Evolutionary conservation across 2,113 vertebrate genomes (phyloP).

Genomic region (Chroicocephalus ridibundus): DNA sequence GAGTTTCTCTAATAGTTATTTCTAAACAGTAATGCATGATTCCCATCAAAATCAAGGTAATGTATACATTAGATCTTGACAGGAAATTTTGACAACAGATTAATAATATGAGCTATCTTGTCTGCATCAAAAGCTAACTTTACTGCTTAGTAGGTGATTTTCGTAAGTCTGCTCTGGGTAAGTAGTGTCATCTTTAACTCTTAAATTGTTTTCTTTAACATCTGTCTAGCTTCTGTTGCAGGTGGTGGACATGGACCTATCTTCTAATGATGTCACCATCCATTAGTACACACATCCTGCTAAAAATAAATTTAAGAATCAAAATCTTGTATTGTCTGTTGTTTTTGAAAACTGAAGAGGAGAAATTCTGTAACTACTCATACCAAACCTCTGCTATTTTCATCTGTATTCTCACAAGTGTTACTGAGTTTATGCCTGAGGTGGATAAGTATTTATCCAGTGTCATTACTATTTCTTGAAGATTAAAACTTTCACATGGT

Average conservation of each 20-base stretch:
- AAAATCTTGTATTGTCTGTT: constrained; percentile 86
- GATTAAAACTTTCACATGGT: background rate
- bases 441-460: background rate
- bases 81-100: background rate
- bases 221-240: constrained; percentile 88
- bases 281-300: constrained; percentile 77
- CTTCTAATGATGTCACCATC: constrained; percentile 77
- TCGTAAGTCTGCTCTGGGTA: constrained; percentile 62
- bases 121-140: constrained; percentile 20
- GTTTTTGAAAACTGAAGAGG: constrained; percentile 75
- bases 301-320: constrained; percentile 86
- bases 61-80: background rate
- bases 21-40: background rate
- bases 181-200: constrained; percentile 64
- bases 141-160: constrained; percentile 34
- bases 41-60: background rate
- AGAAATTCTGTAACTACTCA: constrained; percentile 2
- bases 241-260: constrained; percentile 80
- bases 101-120: background rate
- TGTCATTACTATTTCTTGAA: background rate
- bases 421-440: background rate
- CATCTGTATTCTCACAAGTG: background rate
- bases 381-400: constrained; percentile 1
- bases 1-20: background rate
- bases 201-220: constrained; percentile 78